Evolutionary conservation across 2,113 vertebrate species (phyloP).

Genomic region (Myotis yumanensis): DNA sequence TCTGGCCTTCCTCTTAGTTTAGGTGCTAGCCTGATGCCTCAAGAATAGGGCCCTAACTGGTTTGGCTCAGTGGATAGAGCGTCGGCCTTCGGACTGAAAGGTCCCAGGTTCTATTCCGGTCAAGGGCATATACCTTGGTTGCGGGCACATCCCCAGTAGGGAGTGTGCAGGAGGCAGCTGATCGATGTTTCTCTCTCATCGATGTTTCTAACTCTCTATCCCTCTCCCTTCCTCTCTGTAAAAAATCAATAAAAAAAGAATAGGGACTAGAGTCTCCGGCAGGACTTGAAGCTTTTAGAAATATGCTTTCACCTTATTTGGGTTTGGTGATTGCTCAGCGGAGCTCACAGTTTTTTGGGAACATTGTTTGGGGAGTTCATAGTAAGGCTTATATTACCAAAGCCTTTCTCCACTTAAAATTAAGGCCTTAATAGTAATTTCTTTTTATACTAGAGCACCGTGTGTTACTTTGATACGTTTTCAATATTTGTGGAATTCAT

Average conservation of each 20-base stretch:
- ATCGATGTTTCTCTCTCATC: no score
- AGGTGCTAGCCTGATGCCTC: not conserved
- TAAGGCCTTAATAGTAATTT: not conserved
- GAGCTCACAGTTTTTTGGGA: not conserved
- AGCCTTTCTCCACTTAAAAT: not conserved
- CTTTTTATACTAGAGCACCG: not conserved
- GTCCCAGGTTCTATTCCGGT: no score
- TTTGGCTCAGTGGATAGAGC: no score
- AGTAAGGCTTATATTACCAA: not conserved
- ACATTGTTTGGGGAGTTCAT: not conserved
- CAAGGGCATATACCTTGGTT: no score
- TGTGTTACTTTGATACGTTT: slow-evolving; percentile 11
- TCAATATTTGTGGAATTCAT: not conserved
- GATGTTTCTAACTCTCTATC: no score
- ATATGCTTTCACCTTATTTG: not conserved
- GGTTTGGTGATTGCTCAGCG: not conserved
- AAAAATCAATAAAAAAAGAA: no score
- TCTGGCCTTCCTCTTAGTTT: not conserved
- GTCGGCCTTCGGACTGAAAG: no score
- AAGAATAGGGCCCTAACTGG: not conserved
- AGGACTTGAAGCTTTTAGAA: not conserved
- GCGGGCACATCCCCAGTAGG: no score
- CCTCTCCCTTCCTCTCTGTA: no score
- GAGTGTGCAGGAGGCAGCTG: no score
- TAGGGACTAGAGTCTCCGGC: not conserved